Evolutionary conservation across 2,888 invertebrate genomes (phyloP), one percentile per base, ranked within the genome.

Genomic region (Macropis europaea): DNA sequence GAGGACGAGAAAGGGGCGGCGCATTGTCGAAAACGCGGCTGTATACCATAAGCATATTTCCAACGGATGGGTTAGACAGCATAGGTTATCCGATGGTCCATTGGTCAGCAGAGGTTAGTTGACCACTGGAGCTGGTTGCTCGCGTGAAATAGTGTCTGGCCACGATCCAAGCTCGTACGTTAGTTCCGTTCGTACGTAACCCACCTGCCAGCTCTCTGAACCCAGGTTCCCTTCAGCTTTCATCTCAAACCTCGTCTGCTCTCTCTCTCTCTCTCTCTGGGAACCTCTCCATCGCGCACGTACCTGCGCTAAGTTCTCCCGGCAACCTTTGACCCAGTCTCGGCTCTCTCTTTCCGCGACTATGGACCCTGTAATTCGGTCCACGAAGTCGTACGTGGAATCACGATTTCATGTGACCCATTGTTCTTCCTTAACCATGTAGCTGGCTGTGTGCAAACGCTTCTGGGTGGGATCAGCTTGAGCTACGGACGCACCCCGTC

Each of bases 111-210:
- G 77, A 82, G 83, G 84, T 85, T 83, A 84, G 81, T 82, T 72
- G 81, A 84, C 82, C 84, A 82, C 81, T 54, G 79, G 83, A 73
- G 78, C 57, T 82, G 79, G 86, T 81, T 85, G 80, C 78, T 74
- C 74, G 84, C 79, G 86, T 87, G 86, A 88, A 88, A 88, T 88
- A 88, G 86, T 85, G 84, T 79, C 87, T 88, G 88, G 88, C 88
- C 79, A 52, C 62, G 86, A 82, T 88, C 88, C 88, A 88, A 87
- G 81, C 86, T 87, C 87, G 82, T 87, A 86, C 84, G 86, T 87
- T 87, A 86, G 83, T 82, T 84, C 86, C 85, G 86, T 81, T 85
- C 87, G 81, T 88, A 87, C 85, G 84, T 86, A 85, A 87, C 84
- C 79, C 81, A 86, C 85, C 84, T 85, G 83, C 81, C 83, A 83